Base-by-base conservation (phyloP, 2,113 vertebrate genomes). In the Leptobrachium leishanense region DNA sequence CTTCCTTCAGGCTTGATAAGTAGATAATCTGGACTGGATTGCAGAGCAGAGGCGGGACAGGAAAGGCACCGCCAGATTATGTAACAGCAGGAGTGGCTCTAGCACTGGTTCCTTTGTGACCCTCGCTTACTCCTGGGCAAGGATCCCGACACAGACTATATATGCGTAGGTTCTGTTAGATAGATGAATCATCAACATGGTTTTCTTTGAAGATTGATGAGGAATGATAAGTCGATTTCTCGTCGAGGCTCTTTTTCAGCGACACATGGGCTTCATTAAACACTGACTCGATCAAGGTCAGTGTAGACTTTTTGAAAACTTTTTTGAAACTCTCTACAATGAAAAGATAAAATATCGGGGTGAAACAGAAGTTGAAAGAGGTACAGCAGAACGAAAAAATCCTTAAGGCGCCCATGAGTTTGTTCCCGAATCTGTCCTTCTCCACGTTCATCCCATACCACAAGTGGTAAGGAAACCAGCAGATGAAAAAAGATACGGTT, bases 401-500 rank as follows among this genome's bases (percentile, higher is more conserved):
- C 72, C 2, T 74, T 13, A 76, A 5, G 42, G 4, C 2, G 70
- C 68, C 8, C 2, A 10, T 1, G 40, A n/a, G 12, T 55, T 8
- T 57, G 57, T 84, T 3, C 1, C 46, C 0, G 6, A 77, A 63
- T 0, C 75, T 71, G 5, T 40, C 71, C 42, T 57, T n/a, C 39
- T 57, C 65, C 39, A 86, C 67, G 11, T 55, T 3, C 67, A 87
- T 83, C 10, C 77, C 82, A 6, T 82, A 82, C n/a, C 91, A 89
- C 1, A 92, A 74, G 39, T 95, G 93, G 73, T 92, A 95, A 0
- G 94, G 93, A 55, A 94, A 77, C 94, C 94, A 95, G 70, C 92
- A 94, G 54, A 93, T 20, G 64, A 96, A 95, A 87, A 96, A 95
- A 3, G 93, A 88, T 5, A 81, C 75, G 0, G 94, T 84, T 1